Evolutionary conservation across 2,888 invertebrate genomes (phyloP).

Genomic region (Nebria brevicollis): DNA sequence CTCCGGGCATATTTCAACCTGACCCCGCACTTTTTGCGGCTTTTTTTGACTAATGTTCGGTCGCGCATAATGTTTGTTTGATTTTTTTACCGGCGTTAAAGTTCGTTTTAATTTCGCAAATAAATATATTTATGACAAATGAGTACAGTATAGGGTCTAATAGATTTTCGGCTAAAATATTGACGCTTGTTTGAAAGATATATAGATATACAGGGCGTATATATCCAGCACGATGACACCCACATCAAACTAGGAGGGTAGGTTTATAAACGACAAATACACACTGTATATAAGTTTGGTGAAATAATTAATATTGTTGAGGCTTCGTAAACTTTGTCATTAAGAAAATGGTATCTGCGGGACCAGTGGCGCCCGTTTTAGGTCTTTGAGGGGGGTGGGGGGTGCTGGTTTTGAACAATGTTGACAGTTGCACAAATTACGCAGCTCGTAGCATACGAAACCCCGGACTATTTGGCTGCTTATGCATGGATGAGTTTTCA

Average conservation of each 20-base stretch:
- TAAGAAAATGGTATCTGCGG: slow-evolving; percentile 23
- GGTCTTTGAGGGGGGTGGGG: too few species aligned
- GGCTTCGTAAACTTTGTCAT: slow-evolving; percentile 28
- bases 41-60: slow-evolving; percentile 27
- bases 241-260: not conserved
- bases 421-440: not conserved
- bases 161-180: too few species aligned
- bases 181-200: too few species aligned
- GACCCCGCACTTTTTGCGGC: slow-evolving; percentile 18
- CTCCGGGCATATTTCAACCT: slow-evolving; percentile 35
- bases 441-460: not conserved
- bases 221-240: not conserved
- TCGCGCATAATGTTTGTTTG: slow-evolving; percentile 24
- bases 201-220: too few species aligned
- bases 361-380: not conserved
- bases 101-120: not conserved
- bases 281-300: not conserved
- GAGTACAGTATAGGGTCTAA: too few species aligned
- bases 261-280: not conserved
- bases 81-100: slow-evolving; percentile 23
- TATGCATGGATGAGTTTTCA: not conserved
- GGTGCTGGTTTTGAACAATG: not conserved
- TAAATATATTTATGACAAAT: not conserved
- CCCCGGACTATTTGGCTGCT: not conserved
- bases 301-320: slow-evolving; percentile 19